These are phyloP conservation scores for Naja naja DNA, from an alignment of 2,113 vertebrate genomes.

Conservation along the genomic window DNA sequence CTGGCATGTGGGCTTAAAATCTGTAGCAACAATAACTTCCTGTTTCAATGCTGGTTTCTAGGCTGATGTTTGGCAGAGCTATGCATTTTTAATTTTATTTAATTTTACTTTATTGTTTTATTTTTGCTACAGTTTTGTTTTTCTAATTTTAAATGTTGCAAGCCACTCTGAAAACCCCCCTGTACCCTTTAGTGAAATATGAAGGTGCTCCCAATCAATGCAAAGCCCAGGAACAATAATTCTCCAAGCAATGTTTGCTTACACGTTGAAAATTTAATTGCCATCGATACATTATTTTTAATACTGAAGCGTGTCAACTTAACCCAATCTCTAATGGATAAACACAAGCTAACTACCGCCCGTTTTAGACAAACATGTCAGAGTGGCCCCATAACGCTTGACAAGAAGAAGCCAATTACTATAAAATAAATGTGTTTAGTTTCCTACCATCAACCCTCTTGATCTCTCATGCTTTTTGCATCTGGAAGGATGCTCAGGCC, in stretches of 20 bases:
- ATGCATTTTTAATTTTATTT: neutral
- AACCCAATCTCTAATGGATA: slow-evolving; percentile 51
- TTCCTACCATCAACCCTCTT: slow-evolving; percentile 66
- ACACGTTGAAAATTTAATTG: neutral
- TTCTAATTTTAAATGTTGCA: neutral
- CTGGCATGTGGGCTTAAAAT: neutral
- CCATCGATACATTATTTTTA: slow-evolving; percentile 16
- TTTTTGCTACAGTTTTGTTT: neutral
- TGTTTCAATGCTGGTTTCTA: neutral
- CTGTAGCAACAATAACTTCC: too few species aligned
- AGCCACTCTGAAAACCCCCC: neutral
- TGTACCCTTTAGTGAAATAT: neutral
- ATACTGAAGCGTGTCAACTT: slow-evolving; percentile 41
- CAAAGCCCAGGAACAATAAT: neutral
- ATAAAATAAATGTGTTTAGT: slow-evolving; percentile 67
- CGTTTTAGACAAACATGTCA: slow-evolving; percentile 60
- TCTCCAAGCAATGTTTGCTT: neutral
- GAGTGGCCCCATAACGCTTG: slow-evolving; percentile 60
- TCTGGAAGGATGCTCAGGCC: slow-evolving; percentile 50
- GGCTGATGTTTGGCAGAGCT: neutral
- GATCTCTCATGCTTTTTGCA: slow-evolving; percentile 69
- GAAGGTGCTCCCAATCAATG: neutral
- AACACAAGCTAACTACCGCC: slow-evolving; percentile 49
- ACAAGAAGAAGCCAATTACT: slow-evolving; percentile 77
- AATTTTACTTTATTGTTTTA: neutral